Base-by-base conservation (phyloP, 2,113 vertebrate species). In the Thalassoma bifasciatum region DNA sequence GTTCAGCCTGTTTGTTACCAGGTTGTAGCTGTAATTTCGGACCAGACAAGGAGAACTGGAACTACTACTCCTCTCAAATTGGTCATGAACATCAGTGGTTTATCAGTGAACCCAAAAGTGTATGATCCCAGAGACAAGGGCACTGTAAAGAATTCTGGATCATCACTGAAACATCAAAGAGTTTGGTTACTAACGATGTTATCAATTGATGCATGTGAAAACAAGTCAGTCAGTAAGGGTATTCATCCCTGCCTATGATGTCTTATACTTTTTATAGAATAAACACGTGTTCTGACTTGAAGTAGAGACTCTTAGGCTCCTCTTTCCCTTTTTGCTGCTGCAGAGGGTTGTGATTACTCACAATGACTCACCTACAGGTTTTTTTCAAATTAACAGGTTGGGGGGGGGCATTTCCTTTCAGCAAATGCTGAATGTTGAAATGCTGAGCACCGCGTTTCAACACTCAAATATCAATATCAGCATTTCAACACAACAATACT, bases 361-460 rank as follows among this genome's bases (percentile, higher is more conserved):
- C n/a, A 8, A 77, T 73, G 58, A 66, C 66, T 75, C 62, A 64
- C 36, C 46, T 72, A n/a, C n/a, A 46, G 67, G 30, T 17, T 61
- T 58, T 58, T 8, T 42, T 58, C 5, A 36, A 40, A 52, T 50
- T 58, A 56, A 49, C 11, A 40, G n/a, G n/a, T n/a, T n/a, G n/a
- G n/a, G n/a, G n/a, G n/a, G n/a, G n/a, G n/a, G n/a, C n/a, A n/a
- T n/a, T n/a, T n/a, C n/a, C n/a, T n/a, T n/a, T n/a, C n/a, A n/a
- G n/a, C n/a, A n/a, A n/a, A n/a, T n/a, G n/a, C n/a, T n/a, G n/a
- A n/a, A n/a, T n/a, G n/a, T n/a, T n/a, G n/a, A n/a, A n/a, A n/a
- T n/a, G n/a, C n/a, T n/a, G n/a, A n/a, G n/a, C n/a, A n/a, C n/a
- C n/a, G n/a, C n/a, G n/a, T n/a, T n/a, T n/a, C n/a, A n/a, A n/a